Evolutionary conservation across 2,888 invertebrate species (phyloP).

Genomic region (Ochropleura plecta): DNA sequence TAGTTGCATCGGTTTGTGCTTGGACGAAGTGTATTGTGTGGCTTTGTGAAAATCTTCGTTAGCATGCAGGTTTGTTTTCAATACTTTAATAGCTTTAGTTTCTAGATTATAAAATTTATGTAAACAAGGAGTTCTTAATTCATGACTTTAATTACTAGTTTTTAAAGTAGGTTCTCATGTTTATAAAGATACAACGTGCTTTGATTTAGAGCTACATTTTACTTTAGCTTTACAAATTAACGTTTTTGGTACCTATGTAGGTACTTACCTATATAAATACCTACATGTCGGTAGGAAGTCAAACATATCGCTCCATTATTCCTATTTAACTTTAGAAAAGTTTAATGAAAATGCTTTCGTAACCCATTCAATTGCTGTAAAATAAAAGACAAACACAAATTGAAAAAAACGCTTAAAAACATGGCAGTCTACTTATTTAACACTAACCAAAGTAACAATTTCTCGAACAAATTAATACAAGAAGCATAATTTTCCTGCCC

Average conservation of each 20-base stretch:
- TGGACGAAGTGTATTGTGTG: constrained; percentile 59
- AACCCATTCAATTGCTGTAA: background rate
- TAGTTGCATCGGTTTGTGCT: constrained; percentile 37
- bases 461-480: background rate
- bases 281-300: background rate
- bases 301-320: background rate
- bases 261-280: too few species aligned
- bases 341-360: background rate
- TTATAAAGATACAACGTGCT: background rate
- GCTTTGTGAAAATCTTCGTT: constrained; percentile 55
- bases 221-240: background rate
- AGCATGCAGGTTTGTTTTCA: constrained; percentile 71
- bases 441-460: background rate
- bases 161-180: background rate
- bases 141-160: background rate
- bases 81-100: background rate
- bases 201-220: background rate
- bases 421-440: background rate
- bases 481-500: too few species aligned
- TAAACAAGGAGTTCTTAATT: background rate
- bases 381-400: background rate
- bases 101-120: background rate
- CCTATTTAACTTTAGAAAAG: background rate
- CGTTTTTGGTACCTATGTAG: background rate
- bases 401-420: background rate